phyloP scores from a whole-genome alignment of 2,113 vertebrate species.

The Rostratula benghalensis region DNA sequence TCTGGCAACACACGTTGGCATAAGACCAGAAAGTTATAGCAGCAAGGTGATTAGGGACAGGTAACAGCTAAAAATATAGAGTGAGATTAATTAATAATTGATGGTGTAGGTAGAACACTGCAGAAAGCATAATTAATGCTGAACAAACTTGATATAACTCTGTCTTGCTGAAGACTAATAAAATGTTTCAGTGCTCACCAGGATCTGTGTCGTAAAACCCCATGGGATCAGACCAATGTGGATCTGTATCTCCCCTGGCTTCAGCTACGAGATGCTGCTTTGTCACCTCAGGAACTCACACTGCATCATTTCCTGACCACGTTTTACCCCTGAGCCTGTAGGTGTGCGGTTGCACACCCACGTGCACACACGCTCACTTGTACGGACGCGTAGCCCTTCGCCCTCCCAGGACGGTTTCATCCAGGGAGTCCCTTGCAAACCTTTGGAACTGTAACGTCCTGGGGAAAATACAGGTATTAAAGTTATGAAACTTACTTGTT shows the following conservation, averaged over 20 bases:
- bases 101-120: slow-evolving; percentile 56
- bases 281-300: neutral
- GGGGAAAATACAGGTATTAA: neutral
- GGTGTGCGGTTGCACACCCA: too few relatives aligned
- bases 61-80: slow-evolving; percentile 56
- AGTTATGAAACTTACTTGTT: neutral
- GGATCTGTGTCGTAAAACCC: neutral
- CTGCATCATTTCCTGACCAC: neutral
- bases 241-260: neutral
- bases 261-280: neutral
- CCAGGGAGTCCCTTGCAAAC: neutral
- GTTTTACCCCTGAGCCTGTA: accelerated
- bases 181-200: neutral
- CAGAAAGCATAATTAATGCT: slow-evolving; percentile 50
- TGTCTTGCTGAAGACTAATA: slow-evolving; percentile 53
- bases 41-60: slow-evolving; percentile 65
- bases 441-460: too few relatives aligned
- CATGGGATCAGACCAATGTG: neutral
- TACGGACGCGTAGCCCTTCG: accelerated
- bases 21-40: slow-evolving; percentile 45
- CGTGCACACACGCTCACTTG: accelerated
- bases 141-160: slow-evolving; percentile 30
- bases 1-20: slow-evolving; percentile 45
- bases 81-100: slow-evolving; percentile 67
- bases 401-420: neutral